phyloP scores from a whole-genome alignment of 2,113 vertebrate species.

The Phrynosoma platyrhinos region DNA sequence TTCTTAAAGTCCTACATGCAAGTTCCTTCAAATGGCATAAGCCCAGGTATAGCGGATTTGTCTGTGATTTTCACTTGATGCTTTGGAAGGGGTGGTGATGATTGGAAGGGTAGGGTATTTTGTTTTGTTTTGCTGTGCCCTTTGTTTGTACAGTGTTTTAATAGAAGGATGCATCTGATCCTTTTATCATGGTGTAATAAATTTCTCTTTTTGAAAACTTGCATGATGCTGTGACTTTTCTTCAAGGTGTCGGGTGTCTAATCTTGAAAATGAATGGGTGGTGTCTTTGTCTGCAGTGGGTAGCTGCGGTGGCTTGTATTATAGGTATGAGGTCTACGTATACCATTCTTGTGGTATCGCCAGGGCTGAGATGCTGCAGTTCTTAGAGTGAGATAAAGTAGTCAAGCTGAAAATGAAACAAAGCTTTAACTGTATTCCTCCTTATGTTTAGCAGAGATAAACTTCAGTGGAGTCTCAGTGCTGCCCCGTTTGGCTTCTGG shows the following conservation, averaged over 20 bases:
- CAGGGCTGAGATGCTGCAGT: conserved; percentile 74
- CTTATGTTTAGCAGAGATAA: conserved; percentile 93
- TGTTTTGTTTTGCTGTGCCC: conserved; percentile 5
- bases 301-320: conserved; percentile 57
- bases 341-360: conserved; percentile 59
- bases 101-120: not conserved
- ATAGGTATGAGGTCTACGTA: conserved; percentile 61
- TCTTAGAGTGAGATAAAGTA: conserved; percentile 79
- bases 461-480: conserved; percentile 81
- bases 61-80: not conserved
- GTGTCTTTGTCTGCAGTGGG: conserved; percentile 56
- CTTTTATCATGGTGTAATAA: conserved; percentile 6
- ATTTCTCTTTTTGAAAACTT: conserved; percentile 49
- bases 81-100: not conserved
- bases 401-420: conserved; percentile 80
- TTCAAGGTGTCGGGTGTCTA: conserved; percentile 34
- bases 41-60: conserved; percentile 4
- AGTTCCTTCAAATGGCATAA: not conserved
- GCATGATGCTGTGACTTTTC: conserved; percentile 15
- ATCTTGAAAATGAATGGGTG: conserved; percentile 59
- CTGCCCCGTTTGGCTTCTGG: conserved; percentile 88
- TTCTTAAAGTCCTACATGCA: not conserved
- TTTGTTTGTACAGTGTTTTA: conserved; percentile 41
- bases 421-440: conserved; percentile 79
- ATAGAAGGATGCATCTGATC: conserved; percentile 20